Evolutionary conservation across 2,888 invertebrate species (phyloP).

Genomic region (Perizoma affinitatum): DNA sequence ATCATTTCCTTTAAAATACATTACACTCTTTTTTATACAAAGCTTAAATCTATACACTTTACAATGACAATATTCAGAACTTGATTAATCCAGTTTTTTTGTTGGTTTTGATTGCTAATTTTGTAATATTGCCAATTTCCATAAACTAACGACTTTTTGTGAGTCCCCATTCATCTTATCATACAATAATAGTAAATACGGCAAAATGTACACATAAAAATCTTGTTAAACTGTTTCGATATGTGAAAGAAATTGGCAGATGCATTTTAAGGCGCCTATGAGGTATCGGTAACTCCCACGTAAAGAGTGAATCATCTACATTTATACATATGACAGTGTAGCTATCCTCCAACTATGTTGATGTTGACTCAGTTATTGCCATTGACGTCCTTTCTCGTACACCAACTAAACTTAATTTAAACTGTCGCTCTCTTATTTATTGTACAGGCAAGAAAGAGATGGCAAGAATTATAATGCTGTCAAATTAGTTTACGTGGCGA

Average conservation of each 20-base stretch:
- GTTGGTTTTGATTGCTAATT: slow-evolving; percentile 37
- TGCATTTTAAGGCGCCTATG: slow-evolving; percentile 28
- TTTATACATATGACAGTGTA: slow-evolving; percentile 36
- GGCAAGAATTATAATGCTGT: too few relatives aligned
- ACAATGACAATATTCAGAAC: slow-evolving; percentile 62
- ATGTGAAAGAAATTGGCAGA: slow-evolving; percentile 28
- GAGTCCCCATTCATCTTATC: slow-evolving; percentile 28
- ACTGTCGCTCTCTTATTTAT: too few relatives aligned
- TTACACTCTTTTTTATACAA: slow-evolving; percentile 1
- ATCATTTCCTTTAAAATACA: slow-evolving; percentile 48
- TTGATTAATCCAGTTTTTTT: slow-evolving; percentile 29
- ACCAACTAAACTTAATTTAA: too few relatives aligned
- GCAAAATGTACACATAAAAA: too few relatives aligned
- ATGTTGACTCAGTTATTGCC: slow-evolving; percentile 48
- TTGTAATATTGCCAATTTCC: slow-evolving; percentile 39
- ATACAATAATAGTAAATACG: background rate
- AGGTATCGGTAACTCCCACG: slow-evolving; percentile 43
- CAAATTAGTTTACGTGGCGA: too few relatives aligned
- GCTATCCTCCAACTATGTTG: slow-evolving; percentile 36
- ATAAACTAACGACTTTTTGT: slow-evolving; percentile 55
- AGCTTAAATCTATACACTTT: slow-evolving; percentile 1
- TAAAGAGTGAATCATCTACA: slow-evolving; percentile 47
- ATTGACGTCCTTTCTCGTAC: slow-evolving; percentile 15
- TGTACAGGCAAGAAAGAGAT: too few relatives aligned
- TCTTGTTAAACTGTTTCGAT: background rate